Conservation (phyloP, 1,140 invertebrate species). For the Hylaeus volcanicus region DNA sequence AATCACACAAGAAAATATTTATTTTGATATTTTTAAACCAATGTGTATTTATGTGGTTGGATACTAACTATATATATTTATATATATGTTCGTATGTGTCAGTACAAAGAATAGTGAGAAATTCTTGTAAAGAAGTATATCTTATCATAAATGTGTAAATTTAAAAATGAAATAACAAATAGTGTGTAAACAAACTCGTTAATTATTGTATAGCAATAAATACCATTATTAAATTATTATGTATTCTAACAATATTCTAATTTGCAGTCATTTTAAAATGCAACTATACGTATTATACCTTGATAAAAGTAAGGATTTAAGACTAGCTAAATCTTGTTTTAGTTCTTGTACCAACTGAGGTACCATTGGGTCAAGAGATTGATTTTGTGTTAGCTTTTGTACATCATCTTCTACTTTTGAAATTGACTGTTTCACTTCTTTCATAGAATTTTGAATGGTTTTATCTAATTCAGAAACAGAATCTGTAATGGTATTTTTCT, state of each 20-base stretch:
- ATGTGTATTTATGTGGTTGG: background rate
- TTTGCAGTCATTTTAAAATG: background rate
- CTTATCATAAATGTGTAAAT: constrained; percentile 43
- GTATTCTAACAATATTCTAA: background rate
- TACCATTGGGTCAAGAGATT: constrained; percentile 77
- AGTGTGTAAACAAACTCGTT: constrained; percentile 45
- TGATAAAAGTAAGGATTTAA: constrained; percentile 88
- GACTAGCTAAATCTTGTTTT: constrained; percentile 87
- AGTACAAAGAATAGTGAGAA: constrained; percentile 21
- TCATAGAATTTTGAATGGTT: constrained; percentile 83
- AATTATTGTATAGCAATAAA: constrained; percentile 56
- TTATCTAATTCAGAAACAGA: constrained; percentile 85
- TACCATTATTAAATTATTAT: constrained; percentile 38
- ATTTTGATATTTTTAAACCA: constrained; percentile 33
- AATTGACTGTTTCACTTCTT: constrained; percentile 83
- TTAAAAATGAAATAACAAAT: constrained; percentile 39
- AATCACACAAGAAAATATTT: constrained; percentile 18
- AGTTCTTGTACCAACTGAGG: constrained; percentile 85
- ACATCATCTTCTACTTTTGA: constrained; percentile 82
- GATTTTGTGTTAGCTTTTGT: constrained; percentile 81
- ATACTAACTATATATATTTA: constrained; percentile 9
- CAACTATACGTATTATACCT: constrained; percentile 80
- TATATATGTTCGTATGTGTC: constrained; percentile 9
- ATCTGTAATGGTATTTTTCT: constrained; percentile 84
- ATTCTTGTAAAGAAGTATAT: constrained; percentile 45